Base-by-base conservation (phyloP, 2,888 invertebrate genomes). In the Phortica magna region DNA sequence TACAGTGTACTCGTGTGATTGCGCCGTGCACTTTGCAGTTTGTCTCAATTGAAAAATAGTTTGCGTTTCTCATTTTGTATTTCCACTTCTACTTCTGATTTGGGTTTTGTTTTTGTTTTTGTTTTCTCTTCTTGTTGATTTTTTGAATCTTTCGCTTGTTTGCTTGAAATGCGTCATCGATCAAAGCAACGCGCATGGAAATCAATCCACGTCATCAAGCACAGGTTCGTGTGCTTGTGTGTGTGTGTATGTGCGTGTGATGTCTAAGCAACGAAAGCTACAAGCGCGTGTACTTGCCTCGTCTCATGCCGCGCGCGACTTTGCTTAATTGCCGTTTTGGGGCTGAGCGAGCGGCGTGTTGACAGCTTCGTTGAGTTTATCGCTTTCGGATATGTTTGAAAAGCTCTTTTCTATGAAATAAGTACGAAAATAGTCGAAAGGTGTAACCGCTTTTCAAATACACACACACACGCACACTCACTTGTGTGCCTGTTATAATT, bases 121-220 rank as follows among this genome's bases (percentile, higher is more conserved):
- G 19, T 53, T 53, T 7, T 59, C 17, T 59, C 22, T 55, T n/a
- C n/a, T 55, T 12, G 14, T 2, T n/a, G 17, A 7, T 14, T 55
- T n/a, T 55, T 55, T 55, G 2, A 14, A 55, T 55, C 55, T 55
- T 55, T 55, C 14, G 17, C 19, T 61, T 22, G 17, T 61, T 61
- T 19, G 17, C 22, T 61, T 61, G 10, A 61, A 61, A 17, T 61
- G 73, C 74, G 55, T 74, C 73, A 76, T 73, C 77, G 73, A 78
- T 77, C 78, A 79, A 72, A 41, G 42, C 55, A 70, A 75, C 42
- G 39, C 22, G 67, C 59, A 67, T 59, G 59, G 43, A 73, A 82
- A 82, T 80, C 82, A 82, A 80, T 82, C 78, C 73, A 78, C 61
- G 80, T 79, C 80, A 78, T 68, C 68, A 19, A 19, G 73, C 74